Percentiles rank a stretch among this genome's conserved stretches.
Evolutionary conservation across 2,113 vertebrate genomes (phyloP).

Genomic region (Myrmophylax atrothorax): DNA sequence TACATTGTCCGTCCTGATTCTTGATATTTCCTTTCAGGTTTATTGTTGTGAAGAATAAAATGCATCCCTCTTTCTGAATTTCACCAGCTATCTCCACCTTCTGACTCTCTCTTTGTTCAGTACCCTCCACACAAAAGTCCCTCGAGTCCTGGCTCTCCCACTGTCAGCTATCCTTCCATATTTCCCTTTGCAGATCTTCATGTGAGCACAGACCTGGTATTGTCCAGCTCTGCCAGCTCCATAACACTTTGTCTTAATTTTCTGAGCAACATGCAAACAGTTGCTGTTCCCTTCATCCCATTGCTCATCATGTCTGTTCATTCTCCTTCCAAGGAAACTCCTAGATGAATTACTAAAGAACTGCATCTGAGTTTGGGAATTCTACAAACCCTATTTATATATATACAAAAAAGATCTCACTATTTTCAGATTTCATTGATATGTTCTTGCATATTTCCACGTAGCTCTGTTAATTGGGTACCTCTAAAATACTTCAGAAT

Average conservation of each 20-base stretch:
- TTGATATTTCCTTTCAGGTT: not conserved
- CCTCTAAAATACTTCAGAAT: not conserved
- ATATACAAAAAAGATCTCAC: not conserved
- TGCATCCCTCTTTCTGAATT: not conserved
- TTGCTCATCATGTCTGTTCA: not conserved
- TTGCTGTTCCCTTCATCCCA: not conserved
- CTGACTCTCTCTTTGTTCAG: not conserved
- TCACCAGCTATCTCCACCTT: not conserved
- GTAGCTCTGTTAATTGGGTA: not conserved
- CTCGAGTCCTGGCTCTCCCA: not conserved
- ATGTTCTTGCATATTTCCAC: not conserved
- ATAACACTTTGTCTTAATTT: not conserved
- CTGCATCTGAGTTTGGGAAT: not conserved
- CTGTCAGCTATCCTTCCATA: not conserved
- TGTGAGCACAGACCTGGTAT: not conserved
- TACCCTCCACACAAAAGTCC: not conserved
- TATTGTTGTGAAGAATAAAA: not conserved
- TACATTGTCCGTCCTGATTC: not conserved
- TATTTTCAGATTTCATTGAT: not conserved
- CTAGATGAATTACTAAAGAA: not conserved
- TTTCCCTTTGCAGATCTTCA: not conserved
- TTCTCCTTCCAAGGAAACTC: not conserved
- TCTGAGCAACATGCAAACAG: not conserved
- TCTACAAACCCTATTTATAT: not conserved
- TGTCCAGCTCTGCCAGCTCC: not conserved